phyloP scores from a whole-genome alignment of 2,113 vertebrate genomes.

The Silurus meridionalis region DNA sequence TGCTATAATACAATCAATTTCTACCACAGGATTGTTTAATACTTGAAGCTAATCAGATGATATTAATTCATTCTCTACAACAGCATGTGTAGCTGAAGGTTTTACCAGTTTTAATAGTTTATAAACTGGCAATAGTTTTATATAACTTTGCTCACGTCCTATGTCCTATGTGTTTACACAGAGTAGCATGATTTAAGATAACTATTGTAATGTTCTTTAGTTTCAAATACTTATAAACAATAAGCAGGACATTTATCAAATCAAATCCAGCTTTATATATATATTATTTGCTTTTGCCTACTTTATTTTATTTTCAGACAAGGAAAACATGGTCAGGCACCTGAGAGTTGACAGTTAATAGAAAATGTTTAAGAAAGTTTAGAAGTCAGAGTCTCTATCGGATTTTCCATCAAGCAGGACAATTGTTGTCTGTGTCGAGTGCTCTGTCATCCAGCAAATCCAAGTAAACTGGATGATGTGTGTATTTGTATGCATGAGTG shows the following conservation, averaged over 20 bases:
- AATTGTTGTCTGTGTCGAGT: slow-evolving; percentile 70
- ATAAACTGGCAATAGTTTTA: not conserved
- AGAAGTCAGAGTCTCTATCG: slow-evolving; percentile 38
- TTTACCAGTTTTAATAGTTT: not conserved
- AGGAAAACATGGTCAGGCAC: not conserved
- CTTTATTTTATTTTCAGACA: not conserved
- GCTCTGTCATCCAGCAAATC: slow-evolving; percentile 72
- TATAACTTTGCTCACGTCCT: not conserved
- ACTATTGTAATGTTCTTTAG: not conserved
- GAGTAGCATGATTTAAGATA: not conserved
- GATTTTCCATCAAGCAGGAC: slow-evolving; percentile 59
- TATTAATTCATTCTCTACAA: not conserved
- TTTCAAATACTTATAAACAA: too few relatives aligned
- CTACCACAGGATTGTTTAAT: not conserved
- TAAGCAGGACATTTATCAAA: not conserved
- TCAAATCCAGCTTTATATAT: not conserved
- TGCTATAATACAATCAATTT: not conserved
- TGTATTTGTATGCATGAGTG: slow-evolving; percentile 47
- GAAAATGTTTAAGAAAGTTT: not conserved
- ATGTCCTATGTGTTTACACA: not conserved
- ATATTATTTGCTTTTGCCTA: not conserved
- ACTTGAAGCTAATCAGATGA: not conserved
- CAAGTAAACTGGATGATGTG: slow-evolving; percentile 57
- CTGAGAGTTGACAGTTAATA: not conserved
- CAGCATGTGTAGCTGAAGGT: not conserved